These are phyloP conservation scores for Liopterus haemorrhoidalis DNA, from an alignment of 2,888 invertebrate genomes.

Conservation along the genomic window DNA sequence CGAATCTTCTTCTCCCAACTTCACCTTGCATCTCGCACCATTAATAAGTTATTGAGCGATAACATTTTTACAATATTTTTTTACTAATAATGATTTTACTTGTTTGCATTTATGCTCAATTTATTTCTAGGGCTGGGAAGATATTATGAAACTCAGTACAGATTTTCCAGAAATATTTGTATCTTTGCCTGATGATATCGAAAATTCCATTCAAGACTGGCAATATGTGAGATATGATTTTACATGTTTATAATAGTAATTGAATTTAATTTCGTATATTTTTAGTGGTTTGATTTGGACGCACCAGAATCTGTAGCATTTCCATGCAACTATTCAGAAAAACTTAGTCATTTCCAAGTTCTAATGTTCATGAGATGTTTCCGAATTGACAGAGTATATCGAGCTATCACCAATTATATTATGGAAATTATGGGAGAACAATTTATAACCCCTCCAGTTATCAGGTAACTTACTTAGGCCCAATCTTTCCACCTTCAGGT, in stretches of 20 bases:
- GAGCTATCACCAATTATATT: constrained; percentile 79
- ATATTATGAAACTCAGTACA: constrained; percentile 63
- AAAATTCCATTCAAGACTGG: constrained; percentile 54
- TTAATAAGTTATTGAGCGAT: too few relatives aligned
- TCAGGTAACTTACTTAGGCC: constrained; percentile 46
- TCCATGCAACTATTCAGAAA: constrained; percentile 65
- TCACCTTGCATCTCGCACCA: too few relatives aligned
- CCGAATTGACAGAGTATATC: constrained; percentile 80
- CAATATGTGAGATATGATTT: constrained; percentile 59
- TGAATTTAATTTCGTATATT: constrained; percentile 5
- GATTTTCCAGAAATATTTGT: constrained; percentile 65
- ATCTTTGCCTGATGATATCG: constrained; percentile 58
- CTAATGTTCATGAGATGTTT: constrained; percentile 85
- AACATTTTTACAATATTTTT: too few relatives aligned
- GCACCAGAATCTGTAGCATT: constrained; percentile 66
- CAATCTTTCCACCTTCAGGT: neutral
- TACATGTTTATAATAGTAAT: constrained; percentile 11
- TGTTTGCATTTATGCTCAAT: too few relatives aligned
- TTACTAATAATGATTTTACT: too few relatives aligned
- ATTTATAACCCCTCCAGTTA: constrained; percentile 82
- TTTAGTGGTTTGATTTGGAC: constrained; percentile 80
- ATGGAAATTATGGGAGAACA: constrained; percentile 77
- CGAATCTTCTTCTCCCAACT: too few relatives aligned
- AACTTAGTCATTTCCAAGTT: constrained; percentile 59
- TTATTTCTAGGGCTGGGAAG: constrained; percentile 69